Conservation (phyloP, 2,113 vertebrate species). For the Pedetes capensis region DNA sequence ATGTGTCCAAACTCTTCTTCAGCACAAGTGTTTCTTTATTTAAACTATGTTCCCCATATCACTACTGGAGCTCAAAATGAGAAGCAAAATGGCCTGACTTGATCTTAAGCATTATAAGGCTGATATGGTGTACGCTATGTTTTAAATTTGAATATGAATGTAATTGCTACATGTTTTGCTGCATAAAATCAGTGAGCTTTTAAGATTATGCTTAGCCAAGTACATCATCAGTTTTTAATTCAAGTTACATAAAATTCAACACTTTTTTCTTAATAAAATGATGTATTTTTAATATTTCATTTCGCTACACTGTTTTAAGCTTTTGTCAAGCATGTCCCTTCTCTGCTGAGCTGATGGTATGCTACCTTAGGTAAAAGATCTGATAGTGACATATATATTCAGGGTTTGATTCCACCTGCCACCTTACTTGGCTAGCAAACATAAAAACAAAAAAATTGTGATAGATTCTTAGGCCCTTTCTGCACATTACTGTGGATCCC, state of each 20-base stretch:
- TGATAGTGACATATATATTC: not conserved
- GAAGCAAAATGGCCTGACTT: not conserved
- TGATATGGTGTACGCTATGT: not conserved
- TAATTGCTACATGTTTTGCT: not conserved
- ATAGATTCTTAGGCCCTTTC: not conserved
- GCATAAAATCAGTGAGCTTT: not conserved
- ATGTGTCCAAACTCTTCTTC: not conserved
- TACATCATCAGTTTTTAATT: slow-evolving; percentile 9
- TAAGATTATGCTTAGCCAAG: not conserved
- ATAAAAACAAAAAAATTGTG: not conserved
- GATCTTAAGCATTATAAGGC: not conserved
- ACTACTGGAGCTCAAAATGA: not conserved
- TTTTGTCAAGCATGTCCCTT: not conserved
- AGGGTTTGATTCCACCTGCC: not conserved
- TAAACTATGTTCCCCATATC: not conserved
- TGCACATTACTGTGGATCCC: not conserved
- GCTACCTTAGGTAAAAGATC: not conserved
- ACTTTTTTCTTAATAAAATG: slow-evolving; percentile 12
- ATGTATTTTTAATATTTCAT: not conserved
- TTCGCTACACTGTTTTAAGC: not conserved
- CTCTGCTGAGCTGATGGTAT: not conserved
- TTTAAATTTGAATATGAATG: not conserved
- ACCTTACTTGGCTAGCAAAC: not conserved
- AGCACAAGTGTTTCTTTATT: not conserved
- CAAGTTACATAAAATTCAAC: not conserved